A percentile compares a stretch with the other conserved stretches of the same genome.
Conservation (phyloP, 2,888 invertebrate species). For the Spodoptera exigua region DNA sequence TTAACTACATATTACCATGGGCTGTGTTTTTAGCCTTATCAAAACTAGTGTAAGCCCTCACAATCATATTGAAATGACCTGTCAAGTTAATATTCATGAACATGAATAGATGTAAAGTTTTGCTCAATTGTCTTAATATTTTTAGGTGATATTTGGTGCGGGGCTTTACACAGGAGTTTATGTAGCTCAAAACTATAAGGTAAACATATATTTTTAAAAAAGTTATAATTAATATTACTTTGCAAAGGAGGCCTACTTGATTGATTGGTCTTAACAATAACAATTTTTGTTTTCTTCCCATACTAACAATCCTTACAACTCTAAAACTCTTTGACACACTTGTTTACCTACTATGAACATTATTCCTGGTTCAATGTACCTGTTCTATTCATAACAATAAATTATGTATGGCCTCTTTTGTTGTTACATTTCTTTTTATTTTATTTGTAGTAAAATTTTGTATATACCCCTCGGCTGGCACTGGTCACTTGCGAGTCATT, state of each 20-base stretch:
- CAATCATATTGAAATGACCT: not conserved
- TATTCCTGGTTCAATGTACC: constrained; percentile 56
- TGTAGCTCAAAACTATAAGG: constrained; percentile 89
- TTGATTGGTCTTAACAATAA: constrained; percentile 10
- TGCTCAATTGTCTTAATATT: constrained; percentile 55
- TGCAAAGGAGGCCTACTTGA: constrained; percentile 52
- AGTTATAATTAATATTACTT: constrained; percentile 11
- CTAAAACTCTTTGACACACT: constrained; percentile 1
- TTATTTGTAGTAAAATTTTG: not conserved
- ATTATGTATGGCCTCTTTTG: constrained; percentile 68
- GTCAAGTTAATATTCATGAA: not conserved
- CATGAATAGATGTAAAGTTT: not conserved
- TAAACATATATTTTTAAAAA: constrained; percentile 61
- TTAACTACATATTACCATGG: constrained; percentile 29
- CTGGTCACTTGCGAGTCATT: no score
- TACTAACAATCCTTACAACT: constrained; percentile 4
- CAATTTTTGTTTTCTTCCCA: not conserved
- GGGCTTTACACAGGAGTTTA: constrained; percentile 94
- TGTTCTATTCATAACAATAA: constrained; percentile 9
- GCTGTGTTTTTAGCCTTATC: constrained; percentile 32
- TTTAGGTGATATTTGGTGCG: constrained; percentile 91
- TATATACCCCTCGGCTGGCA: no score
- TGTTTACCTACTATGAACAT: not conserved
- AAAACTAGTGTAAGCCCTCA: constrained; percentile 55
- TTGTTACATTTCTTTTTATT: constrained; percentile 37